phyloP scores from a whole-genome alignment of 2,888 invertebrate species.

The Meloe dianella region DNA sequence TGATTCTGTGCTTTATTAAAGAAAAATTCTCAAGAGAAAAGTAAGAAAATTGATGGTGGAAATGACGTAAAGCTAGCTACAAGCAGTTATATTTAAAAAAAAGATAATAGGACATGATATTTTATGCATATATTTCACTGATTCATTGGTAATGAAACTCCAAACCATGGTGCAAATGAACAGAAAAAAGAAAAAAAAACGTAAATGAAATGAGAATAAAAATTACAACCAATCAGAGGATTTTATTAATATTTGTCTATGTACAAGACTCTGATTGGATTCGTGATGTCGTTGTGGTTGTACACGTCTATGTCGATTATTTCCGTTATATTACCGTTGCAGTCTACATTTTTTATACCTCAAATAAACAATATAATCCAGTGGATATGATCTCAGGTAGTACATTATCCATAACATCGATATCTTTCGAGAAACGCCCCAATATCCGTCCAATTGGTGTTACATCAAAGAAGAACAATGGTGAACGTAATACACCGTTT shows the following conservation, averaged over 20 bases:
- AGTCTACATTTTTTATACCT: slow-evolving; percentile 63
- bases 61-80: slow-evolving; percentile 37
- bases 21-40: not conserved
- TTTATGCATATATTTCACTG: slow-evolving; percentile 21
- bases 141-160: not conserved
- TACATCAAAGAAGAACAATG: slow-evolving; percentile 79
- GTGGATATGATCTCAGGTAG: slow-evolving; percentile 71
- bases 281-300: not conserved
- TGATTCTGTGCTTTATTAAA: not conserved
- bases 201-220: slow-evolving; percentile 3
- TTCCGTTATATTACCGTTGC: not conserved
- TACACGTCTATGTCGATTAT: not conserved
- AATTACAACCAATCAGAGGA: not conserved
- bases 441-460: slow-evolving; percentile 79
- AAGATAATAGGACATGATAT: slow-evolving; percentile 6
- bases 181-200: slow-evolving; percentile 3
- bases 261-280: not conserved
- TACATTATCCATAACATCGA: slow-evolving; percentile 74
- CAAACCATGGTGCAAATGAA: slow-evolving; percentile 1
- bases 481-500: slow-evolving; percentile 68
- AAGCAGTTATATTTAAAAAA: slow-evolving; percentile 56
- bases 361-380: slow-evolving; percentile 73
- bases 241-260: not conserved
- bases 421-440: slow-evolving; percentile 77
- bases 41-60: slow-evolving; percentile 20